Evolutionary conservation across 2,888 invertebrate genomes (phyloP), one percentile per base, ranked within the genome.

Genomic region (Stegana nigrithorax): DNA sequence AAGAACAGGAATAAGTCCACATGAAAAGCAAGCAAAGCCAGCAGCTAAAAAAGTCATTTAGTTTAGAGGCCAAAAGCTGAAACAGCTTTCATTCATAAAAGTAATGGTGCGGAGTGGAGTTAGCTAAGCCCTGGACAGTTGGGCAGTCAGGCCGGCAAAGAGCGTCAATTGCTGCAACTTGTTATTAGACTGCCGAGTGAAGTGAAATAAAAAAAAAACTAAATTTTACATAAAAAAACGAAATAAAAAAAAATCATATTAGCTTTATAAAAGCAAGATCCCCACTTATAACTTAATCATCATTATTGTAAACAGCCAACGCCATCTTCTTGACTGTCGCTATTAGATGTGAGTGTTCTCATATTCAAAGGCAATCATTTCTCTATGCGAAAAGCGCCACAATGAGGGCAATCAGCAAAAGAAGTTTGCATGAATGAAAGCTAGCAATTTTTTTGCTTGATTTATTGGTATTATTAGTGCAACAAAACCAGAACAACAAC

Each of bases 391-490:
- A 10, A 5, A 53, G 29, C 21, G 51, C 47, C 25, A n/a, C n/a
- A n/a, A n/a, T n/a, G n/a, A n/a, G n/a, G n/a, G n/a, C n/a, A 32
- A 14, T 17, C 3, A 39, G 17, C 39, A 17, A 39, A 39, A 5
- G 39, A 32, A 32, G 53, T 14, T 32, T 32, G 53, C 29, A 53
- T 81, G 77, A 81, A 81, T 81, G 82, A 84, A 84, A 82, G 84
- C 78, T 81, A 80, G n/a, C 81, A 84, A 84, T 84, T 84, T 82
- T 70, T 68, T 74, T 84, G n/a, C n/a, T n/a, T n/a, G 84, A 84
- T 84, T 84, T 84, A 84, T 84, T 71, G 78, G 78, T 70, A 75
- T 82, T 80, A 82, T 80, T 84, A 81, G 81, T 80, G 76, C 77
- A 81, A 78, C 75, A 75, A 71, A 73, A 65, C 71, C 67, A 69